These are phyloP conservation scores for Lycocorax pyrrhopterus DNA, from an alignment of 2,113 vertebrate genomes.

Conservation along the genomic window DNA sequence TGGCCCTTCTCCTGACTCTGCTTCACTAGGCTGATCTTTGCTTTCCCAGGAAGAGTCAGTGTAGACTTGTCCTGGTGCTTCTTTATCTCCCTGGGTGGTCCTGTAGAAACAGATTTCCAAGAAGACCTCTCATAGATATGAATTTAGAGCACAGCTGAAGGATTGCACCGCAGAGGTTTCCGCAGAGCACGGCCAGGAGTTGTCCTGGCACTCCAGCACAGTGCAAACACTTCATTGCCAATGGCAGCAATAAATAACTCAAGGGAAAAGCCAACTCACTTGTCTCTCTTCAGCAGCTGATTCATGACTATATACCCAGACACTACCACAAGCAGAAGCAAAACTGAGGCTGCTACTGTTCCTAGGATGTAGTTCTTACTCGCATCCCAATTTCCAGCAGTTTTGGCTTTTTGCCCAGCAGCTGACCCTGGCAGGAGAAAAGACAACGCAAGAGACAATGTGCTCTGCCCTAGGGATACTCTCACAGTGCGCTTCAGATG, in stretches of 20 bases:
- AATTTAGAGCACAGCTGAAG: background rate
- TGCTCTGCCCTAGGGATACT: background rate
- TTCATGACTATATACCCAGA: background rate
- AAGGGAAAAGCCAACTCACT: background rate
- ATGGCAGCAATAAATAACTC: background rate
- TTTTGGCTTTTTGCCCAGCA: background rate
- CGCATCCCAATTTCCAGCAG: rapidly evolving
- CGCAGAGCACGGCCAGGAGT: background rate
- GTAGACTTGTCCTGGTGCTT: too few relatives aligned
- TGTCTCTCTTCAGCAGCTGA: background rate
- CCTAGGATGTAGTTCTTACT: background rate
- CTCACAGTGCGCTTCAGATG: rapidly evolving
- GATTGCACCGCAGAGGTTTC: background rate
- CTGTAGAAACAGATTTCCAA: background rate
- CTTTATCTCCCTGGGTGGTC: too few relatives aligned
- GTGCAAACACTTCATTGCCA: background rate
- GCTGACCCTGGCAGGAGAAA: background rate
- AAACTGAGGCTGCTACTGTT: rapidly evolving
- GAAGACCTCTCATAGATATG: background rate
- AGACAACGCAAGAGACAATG: background rate
- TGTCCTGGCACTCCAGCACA: background rate
- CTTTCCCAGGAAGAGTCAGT: too few relatives aligned
- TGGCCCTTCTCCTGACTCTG: background rate
- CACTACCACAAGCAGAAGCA: too few relatives aligned
- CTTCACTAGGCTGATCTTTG: too few relatives aligned